Conservation (phyloP, 1,140 invertebrate species). For the Drosophila arizonae region DNA sequence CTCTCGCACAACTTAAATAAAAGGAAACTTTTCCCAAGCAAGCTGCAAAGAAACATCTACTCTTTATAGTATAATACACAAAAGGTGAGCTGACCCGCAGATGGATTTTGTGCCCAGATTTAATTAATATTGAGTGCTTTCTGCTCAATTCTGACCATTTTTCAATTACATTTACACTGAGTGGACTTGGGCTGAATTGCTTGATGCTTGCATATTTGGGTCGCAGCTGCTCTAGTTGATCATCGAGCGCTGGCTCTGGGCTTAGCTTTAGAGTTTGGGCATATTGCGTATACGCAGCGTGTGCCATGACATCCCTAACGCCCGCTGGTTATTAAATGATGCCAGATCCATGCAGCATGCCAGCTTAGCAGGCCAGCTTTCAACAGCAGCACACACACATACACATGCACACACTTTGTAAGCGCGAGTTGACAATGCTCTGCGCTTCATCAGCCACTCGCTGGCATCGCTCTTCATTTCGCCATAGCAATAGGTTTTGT, state of each 20-base stretch:
- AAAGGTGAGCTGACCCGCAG: too few relatives aligned
- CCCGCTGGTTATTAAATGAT: slow-evolving; percentile 41
- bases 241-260: background rate
- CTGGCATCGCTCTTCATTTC: slow-evolving; percentile 50
- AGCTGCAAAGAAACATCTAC: too few relatives aligned
- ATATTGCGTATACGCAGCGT: slow-evolving; percentile 30
- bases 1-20: background rate
- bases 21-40: too few relatives aligned
- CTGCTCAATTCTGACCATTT: background rate
- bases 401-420: background rate
- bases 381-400: background rate
- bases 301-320: slow-evolving; percentile 4
- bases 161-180: too few relatives aligned
- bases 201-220: background rate
- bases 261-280: slow-evolving; percentile 8
- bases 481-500: slow-evolving; percentile 31
- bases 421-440: slow-evolving; percentile 22
- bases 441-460: slow-evolving; percentile 30
- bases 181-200: too few relatives aligned
- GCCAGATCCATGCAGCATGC: background rate
- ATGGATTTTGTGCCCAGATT: too few relatives aligned
- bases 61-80: too few relatives aligned
- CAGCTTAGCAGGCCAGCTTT: background rate
- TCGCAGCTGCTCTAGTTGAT: slow-evolving; percentile 6
- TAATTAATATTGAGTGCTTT: too few relatives aligned